phyloP scores from a whole-genome alignment of 2,113 vertebrate species.

The Orientallactaga bullata region DNA sequence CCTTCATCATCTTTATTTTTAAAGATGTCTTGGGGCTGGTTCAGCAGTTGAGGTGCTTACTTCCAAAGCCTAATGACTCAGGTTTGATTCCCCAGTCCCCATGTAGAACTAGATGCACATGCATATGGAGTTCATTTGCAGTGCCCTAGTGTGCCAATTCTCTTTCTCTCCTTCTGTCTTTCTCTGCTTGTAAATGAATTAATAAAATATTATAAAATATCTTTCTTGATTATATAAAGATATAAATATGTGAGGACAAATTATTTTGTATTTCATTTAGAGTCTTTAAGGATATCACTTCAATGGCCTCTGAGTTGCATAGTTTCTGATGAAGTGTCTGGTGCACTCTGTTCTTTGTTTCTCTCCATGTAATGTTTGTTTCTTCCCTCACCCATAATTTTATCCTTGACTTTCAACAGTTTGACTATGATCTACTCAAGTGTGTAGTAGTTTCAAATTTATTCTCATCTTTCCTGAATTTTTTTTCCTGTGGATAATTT shows the following conservation, averaged over 20 bases:
- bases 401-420: neutral
- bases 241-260: neutral
- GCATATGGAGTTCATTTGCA: too few species aligned
- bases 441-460: neutral
- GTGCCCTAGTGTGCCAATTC: too few species aligned
- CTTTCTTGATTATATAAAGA: neutral
- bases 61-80: too few species aligned
- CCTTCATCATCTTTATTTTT: neutral
- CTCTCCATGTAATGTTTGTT: neutral
- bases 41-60: too few species aligned
- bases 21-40: neutral
- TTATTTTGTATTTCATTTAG: neutral
- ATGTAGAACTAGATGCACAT: too few species aligned
- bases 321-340: neutral
- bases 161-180: too few species aligned
- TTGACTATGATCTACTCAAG: neutral
- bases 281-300: neutral
- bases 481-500: neutral
- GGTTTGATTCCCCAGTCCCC: too few species aligned
- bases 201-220: too few species aligned
- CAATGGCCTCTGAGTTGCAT: neutral
- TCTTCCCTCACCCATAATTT: neutral
- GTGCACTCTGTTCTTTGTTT: neutral
- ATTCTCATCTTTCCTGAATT: neutral
- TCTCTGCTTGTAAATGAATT: too few species aligned